Evolutionary conservation across 1,140 invertebrate genomes (phyloP), one percentile per base, ranked within the genome.

Genomic region (Bombus confusus): DNA sequence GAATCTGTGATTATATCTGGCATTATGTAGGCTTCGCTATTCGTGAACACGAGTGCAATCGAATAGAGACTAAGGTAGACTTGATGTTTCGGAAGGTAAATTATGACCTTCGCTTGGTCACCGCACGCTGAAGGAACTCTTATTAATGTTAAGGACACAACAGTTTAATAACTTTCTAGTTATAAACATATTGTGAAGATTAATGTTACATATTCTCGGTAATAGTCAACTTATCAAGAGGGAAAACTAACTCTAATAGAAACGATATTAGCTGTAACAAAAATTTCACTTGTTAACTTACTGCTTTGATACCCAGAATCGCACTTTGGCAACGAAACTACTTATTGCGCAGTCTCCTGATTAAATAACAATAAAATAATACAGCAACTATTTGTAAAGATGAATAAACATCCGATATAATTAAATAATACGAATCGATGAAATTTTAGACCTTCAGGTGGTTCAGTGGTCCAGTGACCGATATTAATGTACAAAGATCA

Each of bases 391-490:
- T 64, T 86, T 73, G 78, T 83, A 87, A 86, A 87, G 86, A 90
- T 76, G 83, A 73, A 75, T 88, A 85, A 88, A 86, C 77, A 86
- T 90, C 57, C 47, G 59, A 39, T 86, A 89, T 72, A 91, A 90
- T 78, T 88, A 90, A 41, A 89, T 86, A 88, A 75, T 90, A 85
- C 74, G 86, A 91, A 91, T 93, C 86, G 88, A 92, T 88, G 88
- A 90, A 89, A 88, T 91, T 93, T 91, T 83, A 85, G 90, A 81
- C 62, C 28, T 74, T 75, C 62, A 41, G 18, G 47, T 22, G 47
- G 47, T 52, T 52, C 18, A 22, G 47, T 59, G 25, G n/a, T 62
- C 72, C 71, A 22, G 37, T 34, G 39, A 80, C 47, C 75, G 71
- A 84, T 84, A 43, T 74, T 84, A 64, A 78, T 83, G 28, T 86